A percentile compares a stretch with the other conserved stretches of the same genome.
phyloP scores from a whole-genome alignment of 2,888 invertebrate species.

The Thereva unica region DNA sequence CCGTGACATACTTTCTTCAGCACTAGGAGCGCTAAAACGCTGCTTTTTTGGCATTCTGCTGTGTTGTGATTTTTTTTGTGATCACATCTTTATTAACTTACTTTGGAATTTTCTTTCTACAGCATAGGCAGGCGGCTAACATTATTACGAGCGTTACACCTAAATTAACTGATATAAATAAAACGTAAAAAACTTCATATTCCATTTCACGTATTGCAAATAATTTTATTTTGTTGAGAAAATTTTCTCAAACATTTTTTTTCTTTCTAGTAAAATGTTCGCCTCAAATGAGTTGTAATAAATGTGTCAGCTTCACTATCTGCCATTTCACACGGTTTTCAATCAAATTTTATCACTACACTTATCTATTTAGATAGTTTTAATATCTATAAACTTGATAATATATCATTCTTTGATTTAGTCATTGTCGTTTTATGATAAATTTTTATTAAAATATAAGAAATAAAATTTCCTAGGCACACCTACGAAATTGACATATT shows the following conservation, averaged over 20 bases:
- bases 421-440: not conserved
- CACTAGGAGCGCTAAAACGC: constrained; percentile 9
- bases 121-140: constrained; percentile 73
- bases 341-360: too few species aligned
- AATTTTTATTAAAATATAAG: constrained; percentile 16
- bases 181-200: constrained; percentile 46
- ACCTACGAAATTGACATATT: constrained; percentile 32
- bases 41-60: not conserved
- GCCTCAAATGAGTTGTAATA: constrained; percentile 7
- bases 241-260: not conserved
- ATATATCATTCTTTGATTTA: too few species aligned
- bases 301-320: constrained; percentile 1
- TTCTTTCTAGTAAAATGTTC: constrained; percentile 16
- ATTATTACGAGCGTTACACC: constrained; percentile 59
- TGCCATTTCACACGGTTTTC: too few species aligned
- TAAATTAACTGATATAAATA: constrained; percentile 54
- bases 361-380: too few species aligned
- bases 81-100: constrained; percentile 55
- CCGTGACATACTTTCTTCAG: constrained; percentile 39
- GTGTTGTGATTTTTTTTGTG: too few species aligned
- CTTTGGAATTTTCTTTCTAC: constrained; percentile 76
- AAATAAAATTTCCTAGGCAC: constrained; percentile 20
- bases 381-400: too few species aligned
- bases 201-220: constrained; percentile 42
- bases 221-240: constrained; percentile 1